These are phyloP conservation scores for Drosophila trapezifrons DNA, from an alignment of 1,140 invertebrate genomes.

Conservation along the genomic window DNA sequence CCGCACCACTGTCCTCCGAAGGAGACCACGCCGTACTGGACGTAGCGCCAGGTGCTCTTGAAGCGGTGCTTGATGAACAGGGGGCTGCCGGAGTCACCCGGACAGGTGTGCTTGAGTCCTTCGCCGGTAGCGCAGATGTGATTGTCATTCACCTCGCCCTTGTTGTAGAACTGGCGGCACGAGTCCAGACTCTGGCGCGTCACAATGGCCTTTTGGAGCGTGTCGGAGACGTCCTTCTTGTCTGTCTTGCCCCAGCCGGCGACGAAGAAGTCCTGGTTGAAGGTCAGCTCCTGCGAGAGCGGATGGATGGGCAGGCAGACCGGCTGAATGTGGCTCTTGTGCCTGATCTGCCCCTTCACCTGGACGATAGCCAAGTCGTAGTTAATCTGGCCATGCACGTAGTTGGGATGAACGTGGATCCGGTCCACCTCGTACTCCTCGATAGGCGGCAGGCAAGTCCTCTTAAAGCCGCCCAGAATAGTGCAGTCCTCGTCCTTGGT, in stretches of 20 bases:
- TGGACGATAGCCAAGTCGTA: constrained; percentile 89
- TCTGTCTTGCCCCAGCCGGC: constrained; percentile 78
- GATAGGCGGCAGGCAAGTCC: constrained; percentile 84
- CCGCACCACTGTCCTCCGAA: constrained; percentile 63
- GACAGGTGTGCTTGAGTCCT: constrained; percentile 87
- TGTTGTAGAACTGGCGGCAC: constrained; percentile 53
- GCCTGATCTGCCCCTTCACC: constrained; percentile 49
- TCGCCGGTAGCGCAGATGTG: constrained; percentile 88
- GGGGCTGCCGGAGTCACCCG: constrained; percentile 91
- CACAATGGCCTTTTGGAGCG: constrained; percentile 53
- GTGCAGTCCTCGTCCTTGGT: constrained; percentile 86
- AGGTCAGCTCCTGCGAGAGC: constrained; percentile 24
- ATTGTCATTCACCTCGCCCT: constrained; percentile 69
- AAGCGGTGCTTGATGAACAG: constrained; percentile 81
- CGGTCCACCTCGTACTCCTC: constrained; percentile 86
- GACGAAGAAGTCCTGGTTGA: constrained; percentile 64
- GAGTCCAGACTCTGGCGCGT: constrained; percentile 35
- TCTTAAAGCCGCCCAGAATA: constrained; percentile 18
- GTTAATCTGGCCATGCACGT: constrained; percentile 85
- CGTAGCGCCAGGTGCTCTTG: constrained; percentile 42
- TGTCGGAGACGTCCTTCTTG: constrained; percentile 5
- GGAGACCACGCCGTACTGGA: constrained; percentile 76
- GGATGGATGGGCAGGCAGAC: constrained; percentile 68
- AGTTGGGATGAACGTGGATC: constrained; percentile 87
- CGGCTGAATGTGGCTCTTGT: constrained; percentile 67